phyloP scores from a whole-genome alignment of 2,113 vertebrate genomes.

The Pitta sordida region DNA sequence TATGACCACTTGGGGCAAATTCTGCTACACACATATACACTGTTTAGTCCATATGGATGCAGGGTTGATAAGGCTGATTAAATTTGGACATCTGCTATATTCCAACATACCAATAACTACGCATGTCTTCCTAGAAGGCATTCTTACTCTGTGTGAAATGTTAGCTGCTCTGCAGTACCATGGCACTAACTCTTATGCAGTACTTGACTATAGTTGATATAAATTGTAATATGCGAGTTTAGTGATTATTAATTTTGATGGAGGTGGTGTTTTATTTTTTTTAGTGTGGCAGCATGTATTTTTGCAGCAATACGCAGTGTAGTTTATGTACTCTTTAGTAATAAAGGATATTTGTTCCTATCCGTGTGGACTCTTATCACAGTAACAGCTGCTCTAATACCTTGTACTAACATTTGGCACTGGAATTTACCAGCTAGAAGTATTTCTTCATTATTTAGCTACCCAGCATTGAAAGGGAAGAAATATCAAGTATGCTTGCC shows the following conservation, averaged over 20 bases:
- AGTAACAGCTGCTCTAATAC: constrained; percentile 57
- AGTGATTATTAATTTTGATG: neutral
- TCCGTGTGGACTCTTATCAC: constrained; percentile 15
- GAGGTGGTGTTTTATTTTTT: too few relatives aligned
- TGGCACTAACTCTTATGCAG: neutral
- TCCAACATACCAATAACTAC: neutral
- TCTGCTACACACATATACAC: neutral
- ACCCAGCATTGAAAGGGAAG: constrained; percentile 1
- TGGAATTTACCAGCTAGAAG: constrained; percentile 60
- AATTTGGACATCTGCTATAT: neutral
- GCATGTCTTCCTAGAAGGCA: neutral
- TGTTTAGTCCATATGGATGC: neutral
- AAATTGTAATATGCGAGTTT: neutral
- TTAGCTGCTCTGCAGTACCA: neutral
- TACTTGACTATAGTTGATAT: neutral
- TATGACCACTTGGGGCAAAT: neutral
- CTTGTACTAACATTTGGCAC: constrained; percentile 70
- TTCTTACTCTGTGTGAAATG: neutral
- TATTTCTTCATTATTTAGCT: constrained; percentile 68
- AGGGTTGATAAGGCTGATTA: neutral
- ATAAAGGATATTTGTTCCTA: neutral
- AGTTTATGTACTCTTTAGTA: neutral
- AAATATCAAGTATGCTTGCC: constrained; percentile 45
- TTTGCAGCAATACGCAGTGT: neutral
- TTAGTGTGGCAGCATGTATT: neutral